Evolutionary conservation across 2,113 vertebrate species (phyloP), one percentile per base, ranked within the genome.

Genomic region (Bubo blakistoni): DNA sequence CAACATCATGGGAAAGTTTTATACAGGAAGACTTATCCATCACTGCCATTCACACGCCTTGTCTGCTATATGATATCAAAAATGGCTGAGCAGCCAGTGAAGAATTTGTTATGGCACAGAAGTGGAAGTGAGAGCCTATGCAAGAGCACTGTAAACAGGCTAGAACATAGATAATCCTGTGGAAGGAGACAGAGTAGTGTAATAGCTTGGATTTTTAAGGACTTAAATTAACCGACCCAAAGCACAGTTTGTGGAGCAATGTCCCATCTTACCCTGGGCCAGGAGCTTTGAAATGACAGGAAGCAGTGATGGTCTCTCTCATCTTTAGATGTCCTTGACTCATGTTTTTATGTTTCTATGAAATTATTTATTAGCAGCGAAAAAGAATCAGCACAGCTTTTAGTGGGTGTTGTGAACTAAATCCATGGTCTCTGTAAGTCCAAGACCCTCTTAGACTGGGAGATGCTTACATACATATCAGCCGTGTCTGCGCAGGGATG

Each of bases 121-220:
- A 72, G 62, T 3, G 63, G 54, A 36, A 69, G 52, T 47, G 13
- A 67, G 26, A 38, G 15, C 25, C 21, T 19, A 3, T 24, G 70
- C 29, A 18, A 49, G 27, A 34, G 1, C 59, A 2, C 73, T 25
- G 36, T 9, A 6, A 66, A 6, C 3, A 8, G 32, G 8, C 9
- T 5, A 16, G 72, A 30, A n/a, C 2, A 0, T 6, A 6, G 22
- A 3, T 11, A 13, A 32, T 19, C n/a, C 83, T 11, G 7, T 61
- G 72, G 51, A 54, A 83, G 38, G 32, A 58, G 30, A 8, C 19
- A n/a, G 22, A 66, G 24, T 7, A 24, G 26, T 25, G n/a, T 11
- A 27, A n/a, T 1, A 59, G 52, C 14, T 61, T 62, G 26, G 76
- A 4, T 29, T 72, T 84, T 62, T 36, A 58, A 34, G 52, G 49